These are phyloP conservation scores for Glomeris marginata DNA, from an alignment of 2,888 invertebrate species.

Conservation along the genomic window DNA sequence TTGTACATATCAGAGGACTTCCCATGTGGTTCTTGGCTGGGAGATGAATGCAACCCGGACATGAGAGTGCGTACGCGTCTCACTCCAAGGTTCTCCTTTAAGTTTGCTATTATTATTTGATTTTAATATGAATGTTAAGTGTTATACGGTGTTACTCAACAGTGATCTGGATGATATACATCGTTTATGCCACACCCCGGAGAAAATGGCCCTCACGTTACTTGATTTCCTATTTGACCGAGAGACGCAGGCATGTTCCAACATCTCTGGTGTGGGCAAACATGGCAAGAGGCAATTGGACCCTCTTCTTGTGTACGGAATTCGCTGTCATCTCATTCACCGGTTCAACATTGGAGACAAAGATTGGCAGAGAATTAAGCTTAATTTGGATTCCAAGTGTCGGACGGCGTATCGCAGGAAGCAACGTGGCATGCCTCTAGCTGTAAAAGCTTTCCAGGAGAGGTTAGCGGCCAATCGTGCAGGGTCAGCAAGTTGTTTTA, in stretches of 20 bases:
- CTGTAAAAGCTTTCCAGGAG: constrained; percentile 13
- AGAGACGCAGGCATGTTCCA: constrained; percentile 37
- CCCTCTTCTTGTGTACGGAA: constrained; percentile 29
- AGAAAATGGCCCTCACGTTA: constrained; percentile 39
- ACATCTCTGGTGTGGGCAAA: constrained; percentile 37
- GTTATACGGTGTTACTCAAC: constrained; percentile 4
- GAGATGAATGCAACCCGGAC: constrained; percentile 34
- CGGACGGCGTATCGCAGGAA: constrained; percentile 30
- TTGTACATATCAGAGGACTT: constrained; percentile 28
- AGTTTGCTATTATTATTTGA: not conserved
- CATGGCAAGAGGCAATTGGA: constrained; percentile 38
- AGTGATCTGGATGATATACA: constrained; percentile 34
- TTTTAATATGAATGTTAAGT: not conserved
- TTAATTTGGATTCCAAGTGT: constrained; percentile 39
- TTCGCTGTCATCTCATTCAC: constrained; percentile 32
- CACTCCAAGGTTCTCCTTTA: constrained; percentile 33
- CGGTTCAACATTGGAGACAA: constrained; percentile 34
- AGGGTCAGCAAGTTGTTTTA: no score
- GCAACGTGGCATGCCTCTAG: constrained; percentile 13
- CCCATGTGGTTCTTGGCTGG: constrained; percentile 37
- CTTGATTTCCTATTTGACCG: constrained; percentile 37
- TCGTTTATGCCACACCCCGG: constrained; percentile 35
- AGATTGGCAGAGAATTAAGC: constrained; percentile 39
- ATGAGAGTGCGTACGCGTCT: constrained; percentile 35
- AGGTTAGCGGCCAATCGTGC: no score